Percentiles rank a stretch among this genome's conserved stretches.
Conservation (phyloP, 1,140 invertebrate genomes). For the Leguminivora glycinivorella region DNA sequence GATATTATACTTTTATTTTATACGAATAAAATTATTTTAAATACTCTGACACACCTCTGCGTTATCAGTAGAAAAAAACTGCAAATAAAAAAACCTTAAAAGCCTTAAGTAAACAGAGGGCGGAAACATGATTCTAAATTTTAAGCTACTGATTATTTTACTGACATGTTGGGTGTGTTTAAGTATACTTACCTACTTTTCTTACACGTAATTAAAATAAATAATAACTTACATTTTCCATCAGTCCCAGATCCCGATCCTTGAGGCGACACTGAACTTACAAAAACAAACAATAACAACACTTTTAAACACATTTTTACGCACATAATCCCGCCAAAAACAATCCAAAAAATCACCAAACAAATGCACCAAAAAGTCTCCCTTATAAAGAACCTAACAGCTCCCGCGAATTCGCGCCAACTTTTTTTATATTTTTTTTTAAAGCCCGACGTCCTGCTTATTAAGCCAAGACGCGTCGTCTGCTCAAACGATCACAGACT, state of each 20-base stretch:
- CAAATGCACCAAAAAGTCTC: neutral
- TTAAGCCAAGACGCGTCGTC: neutral
- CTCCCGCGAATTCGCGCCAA: conserved; percentile 7
- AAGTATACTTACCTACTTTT: neutral
- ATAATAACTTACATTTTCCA: conserved; percentile 58
- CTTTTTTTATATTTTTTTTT: no score
- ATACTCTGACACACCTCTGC: no score
- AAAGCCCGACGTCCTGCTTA: neutral
- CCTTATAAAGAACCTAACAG: neutral
- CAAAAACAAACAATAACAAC: conserved; percentile 44
- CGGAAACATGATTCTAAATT: no score
- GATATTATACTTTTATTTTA: no score
- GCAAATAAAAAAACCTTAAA: no score
- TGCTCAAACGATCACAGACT: neutral
- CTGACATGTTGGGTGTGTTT: no score
- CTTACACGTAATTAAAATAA: neutral
- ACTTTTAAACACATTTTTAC: neutral
- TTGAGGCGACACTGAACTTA: conserved; percentile 49
- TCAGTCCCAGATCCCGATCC: conserved; percentile 53
- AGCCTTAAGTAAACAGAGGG: no score
- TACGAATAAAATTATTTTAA: no score
- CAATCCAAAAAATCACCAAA: neutral
- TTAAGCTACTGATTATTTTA: no score
- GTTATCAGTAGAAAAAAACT: no score
- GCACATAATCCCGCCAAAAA: neutral